Evolutionary conservation across 2,797 vertebrate species (phyloP).

Genomic region (Anguilla obscura): DNA sequence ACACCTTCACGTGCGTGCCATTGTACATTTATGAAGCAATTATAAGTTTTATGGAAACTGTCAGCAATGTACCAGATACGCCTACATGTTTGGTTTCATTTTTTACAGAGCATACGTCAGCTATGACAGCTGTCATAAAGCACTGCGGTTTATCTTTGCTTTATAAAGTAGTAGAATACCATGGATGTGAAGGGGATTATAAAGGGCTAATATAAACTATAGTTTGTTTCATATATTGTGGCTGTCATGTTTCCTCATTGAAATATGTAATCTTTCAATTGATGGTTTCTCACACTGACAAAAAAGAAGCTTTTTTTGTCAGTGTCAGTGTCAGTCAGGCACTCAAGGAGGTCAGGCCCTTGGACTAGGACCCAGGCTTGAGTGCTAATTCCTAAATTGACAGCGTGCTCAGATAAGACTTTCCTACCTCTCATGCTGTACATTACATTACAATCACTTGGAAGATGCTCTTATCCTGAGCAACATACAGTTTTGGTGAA

Average conservation of each 20-base stretch:
- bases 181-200: background rate
- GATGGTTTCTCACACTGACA: background rate
- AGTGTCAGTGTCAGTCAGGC: no score
- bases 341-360: background rate
- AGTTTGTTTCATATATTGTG: background rate
- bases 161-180: background rate
- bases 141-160: background rate
- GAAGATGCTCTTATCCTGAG: background rate
- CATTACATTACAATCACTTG: background rate
- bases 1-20: background rate
- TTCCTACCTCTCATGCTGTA: background rate
- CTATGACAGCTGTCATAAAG: background rate
- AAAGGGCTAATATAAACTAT: background rate
- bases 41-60: background rate
- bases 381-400: background rate
- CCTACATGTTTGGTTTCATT: background rate
- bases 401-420: background rate
- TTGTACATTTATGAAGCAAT: background rate
- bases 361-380: background rate
- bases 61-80: background rate
- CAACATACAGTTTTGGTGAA: background rate
- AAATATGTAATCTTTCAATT: background rate
- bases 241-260: background rate
- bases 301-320: no score
- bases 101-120: background rate